Evolutionary conservation across 2,113 vertebrate genomes (phyloP).

Genomic region (Procavia capensis): DNA sequence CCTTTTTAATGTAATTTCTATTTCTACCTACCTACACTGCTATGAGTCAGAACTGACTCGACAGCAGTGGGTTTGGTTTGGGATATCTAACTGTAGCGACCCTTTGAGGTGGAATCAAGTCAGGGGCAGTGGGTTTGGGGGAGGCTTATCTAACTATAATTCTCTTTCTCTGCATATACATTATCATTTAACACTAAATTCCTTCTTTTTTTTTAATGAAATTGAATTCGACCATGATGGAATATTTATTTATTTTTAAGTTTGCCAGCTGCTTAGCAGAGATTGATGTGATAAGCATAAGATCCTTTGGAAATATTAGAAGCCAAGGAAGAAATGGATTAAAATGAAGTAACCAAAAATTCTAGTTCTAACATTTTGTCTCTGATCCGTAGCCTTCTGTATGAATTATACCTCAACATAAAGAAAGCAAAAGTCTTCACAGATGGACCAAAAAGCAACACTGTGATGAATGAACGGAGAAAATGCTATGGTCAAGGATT

Average conservation of each 20-base stretch:
- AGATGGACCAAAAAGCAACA: too few relatives aligned
- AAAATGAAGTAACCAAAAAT: background rate
- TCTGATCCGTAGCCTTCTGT: background rate
- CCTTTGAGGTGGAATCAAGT: too few relatives aligned
- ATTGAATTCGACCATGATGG: constrained; percentile 10
- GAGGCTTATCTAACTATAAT: too few relatives aligned
- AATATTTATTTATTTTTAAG: background rate
- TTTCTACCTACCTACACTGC: background rate
- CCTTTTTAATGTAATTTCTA: background rate
- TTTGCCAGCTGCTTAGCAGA: background rate
- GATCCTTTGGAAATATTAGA: background rate
- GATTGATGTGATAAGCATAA: background rate
- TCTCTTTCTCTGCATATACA: too few relatives aligned
- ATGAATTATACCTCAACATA: too few relatives aligned
- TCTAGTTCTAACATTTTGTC: background rate
- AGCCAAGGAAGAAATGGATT: background rate
- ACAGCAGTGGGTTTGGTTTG: too few relatives aligned
- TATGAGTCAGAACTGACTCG: too few relatives aligned
- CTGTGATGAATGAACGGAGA: too few relatives aligned
- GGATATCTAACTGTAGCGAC: too few relatives aligned
- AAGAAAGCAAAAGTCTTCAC: too few relatives aligned
- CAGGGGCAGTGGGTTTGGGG: too few relatives aligned
- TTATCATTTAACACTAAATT: background rate
- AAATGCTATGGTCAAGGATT: too few relatives aligned
- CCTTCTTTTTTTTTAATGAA: background rate